Evolutionary conservation across 2,797 vertebrate species (phyloP), one percentile per base, ranked within the genome.

Genomic region (Dermochelys coriacea): DNA sequence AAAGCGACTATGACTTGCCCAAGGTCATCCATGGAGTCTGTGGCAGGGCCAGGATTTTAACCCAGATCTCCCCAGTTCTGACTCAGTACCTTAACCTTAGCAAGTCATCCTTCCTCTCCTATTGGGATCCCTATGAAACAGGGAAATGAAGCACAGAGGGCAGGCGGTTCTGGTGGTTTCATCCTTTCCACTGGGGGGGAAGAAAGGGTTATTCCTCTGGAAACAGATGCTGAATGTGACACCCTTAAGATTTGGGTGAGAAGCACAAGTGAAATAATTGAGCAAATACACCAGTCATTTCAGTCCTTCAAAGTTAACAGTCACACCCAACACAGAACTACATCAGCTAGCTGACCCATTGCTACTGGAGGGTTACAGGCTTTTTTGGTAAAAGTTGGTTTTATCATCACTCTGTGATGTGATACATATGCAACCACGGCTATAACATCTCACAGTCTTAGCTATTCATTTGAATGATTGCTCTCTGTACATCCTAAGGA

Each of bases 201-300:
- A 82, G 93, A 95, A 89, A 92, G 71, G 52, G 12, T 25, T 86
- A 89, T 88, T 45, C 25, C 81, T 93, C 89, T n/a, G 85, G 86
- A 96, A 96, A 95, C 93, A 57, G 71, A 74, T 86, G 86, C 59
- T 45, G 78, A 94, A 85, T 0, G 6, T 93, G 51, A 93, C 2
- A 3, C 84, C 82, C 88, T 93, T 29, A 86, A 59, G 74, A 89
- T 81, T 10, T 31, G 82, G 92, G 87, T 94, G 82, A 94, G 85
- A 95, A 96, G 90, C 71, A 89, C 93, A 97, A 95, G 87, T 92
- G 95, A 97, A 97, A 94, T 92, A 95, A 96, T 21, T 91, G 91
- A 95, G 90, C 87, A 96, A 97, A 93, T 95, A 92, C 1, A 37
- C 64, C n/a, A 37, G 83, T 95, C 2, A 97, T 88, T 97, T 97